A percentile compares a stretch with the other conserved stretches of the same genome.
phyloP scores from a whole-genome alignment of 2,888 invertebrate genomes.

The Athripsodes cinereus region DNA sequence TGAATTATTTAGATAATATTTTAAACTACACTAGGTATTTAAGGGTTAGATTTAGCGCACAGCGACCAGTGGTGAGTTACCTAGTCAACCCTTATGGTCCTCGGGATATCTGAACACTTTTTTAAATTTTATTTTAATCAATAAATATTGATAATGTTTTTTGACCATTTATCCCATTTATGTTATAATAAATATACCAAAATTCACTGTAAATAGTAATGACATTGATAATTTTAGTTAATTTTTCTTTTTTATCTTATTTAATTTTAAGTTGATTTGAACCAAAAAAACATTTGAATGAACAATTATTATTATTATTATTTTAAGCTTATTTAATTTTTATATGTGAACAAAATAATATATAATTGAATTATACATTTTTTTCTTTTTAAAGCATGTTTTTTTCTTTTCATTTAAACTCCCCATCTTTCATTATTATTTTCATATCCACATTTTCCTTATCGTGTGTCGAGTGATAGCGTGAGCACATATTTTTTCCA shows the following conservation, averaged over 20 bases:
- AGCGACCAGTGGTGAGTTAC: slow-evolving; percentile 28
- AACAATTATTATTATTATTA: slow-evolving; percentile 9
- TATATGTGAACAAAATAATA: slow-evolving; percentile 21
- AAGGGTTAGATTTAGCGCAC: slow-evolving; percentile 24
- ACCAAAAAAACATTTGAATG: slow-evolving; percentile 22
- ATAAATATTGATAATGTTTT: slow-evolving; percentile 10
- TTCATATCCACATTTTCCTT: background rate
- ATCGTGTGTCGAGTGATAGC: too few species aligned
- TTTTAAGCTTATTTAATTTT: slow-evolving; percentile 39
- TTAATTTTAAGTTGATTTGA: slow-evolving; percentile 5
- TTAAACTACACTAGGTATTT: background rate
- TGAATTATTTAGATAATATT: background rate
- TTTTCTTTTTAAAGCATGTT: slow-evolving; percentile 38
- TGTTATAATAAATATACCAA: slow-evolving; percentile 12
- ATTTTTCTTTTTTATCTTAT: background rate
- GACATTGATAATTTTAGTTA: slow-evolving; percentile 17
- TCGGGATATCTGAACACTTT: slow-evolving; percentile 25
- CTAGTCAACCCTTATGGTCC: slow-evolving; percentile 28
- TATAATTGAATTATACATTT: slow-evolving; percentile 32
- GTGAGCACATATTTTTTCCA: too few species aligned
- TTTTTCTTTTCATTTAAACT: slow-evolving; percentile 38
- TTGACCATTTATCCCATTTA: slow-evolving; percentile 11
- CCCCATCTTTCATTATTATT: slow-evolving; percentile 23
- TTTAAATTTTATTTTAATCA: slow-evolving; percentile 16
- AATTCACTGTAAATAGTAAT: slow-evolving; percentile 17